These are phyloP conservation scores for Drosophila subobscura DNA, from an alignment of 1,140 invertebrate genomes.

Conservation along the genomic window DNA sequence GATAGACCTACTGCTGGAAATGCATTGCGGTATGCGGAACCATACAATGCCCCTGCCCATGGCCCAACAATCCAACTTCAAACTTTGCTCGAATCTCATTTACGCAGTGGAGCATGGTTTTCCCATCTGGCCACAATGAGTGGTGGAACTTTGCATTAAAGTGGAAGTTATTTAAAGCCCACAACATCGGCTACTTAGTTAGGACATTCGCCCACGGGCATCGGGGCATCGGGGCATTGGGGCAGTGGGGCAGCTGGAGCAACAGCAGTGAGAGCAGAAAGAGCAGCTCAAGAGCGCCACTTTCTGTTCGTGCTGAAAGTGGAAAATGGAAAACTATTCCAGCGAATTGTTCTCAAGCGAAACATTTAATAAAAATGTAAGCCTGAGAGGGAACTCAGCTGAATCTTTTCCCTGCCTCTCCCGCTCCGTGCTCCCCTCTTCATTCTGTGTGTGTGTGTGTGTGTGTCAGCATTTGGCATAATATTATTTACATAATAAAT, in stretches of 20 bases:
- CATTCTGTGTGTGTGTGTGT: constrained; percentile 14
- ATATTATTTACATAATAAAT: constrained; percentile 80
- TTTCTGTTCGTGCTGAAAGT: constrained; percentile 4
- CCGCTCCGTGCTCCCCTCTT: not conserved
- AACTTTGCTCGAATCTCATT: constrained; percentile 15
- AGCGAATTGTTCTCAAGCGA: constrained; percentile 25
- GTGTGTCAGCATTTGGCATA: constrained; percentile 57
- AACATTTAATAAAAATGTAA: constrained; percentile 58
- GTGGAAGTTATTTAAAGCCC: constrained; percentile 51
- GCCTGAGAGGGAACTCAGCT: constrained; percentile 32
- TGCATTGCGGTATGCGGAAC: constrained; percentile 5
- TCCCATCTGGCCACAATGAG: too few species aligned
- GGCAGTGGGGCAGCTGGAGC: constrained; percentile 1
- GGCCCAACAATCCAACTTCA: constrained; percentile 3
- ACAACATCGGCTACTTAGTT: constrained; percentile 40
- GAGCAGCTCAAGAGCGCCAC: not conserved
- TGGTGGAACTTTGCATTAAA: constrained; percentile 33
- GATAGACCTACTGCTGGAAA: not conserved
- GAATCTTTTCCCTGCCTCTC: not conserved
- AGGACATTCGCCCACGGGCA: constrained; percentile 21
- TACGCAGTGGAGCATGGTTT: constrained; percentile 11
- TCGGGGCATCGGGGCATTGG: not conserved
- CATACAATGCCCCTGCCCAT: not conserved
- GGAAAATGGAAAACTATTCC: constrained; percentile 57
- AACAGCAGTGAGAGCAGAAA: constrained; percentile 9